A percentile compares a stretch with the other conserved stretches of the same genome.
phyloP scores from a whole-genome alignment of 2,113 vertebrate genomes.

The Indri indri region DNA sequence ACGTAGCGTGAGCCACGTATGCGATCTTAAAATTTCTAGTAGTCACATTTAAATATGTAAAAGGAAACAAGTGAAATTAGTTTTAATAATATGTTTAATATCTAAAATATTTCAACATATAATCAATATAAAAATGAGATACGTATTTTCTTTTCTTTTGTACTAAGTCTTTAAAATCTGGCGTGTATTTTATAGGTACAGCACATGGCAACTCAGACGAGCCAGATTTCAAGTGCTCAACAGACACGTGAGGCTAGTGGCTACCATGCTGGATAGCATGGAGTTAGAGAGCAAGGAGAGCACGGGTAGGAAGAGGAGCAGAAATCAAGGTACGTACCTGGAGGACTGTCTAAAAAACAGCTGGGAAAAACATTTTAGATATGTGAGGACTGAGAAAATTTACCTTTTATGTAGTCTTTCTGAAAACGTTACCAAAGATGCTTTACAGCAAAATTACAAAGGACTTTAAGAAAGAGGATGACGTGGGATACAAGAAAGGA shows the following conservation, averaged over 20 bases:
- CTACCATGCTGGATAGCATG: background rate
- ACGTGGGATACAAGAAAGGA: background rate
- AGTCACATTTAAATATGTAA: background rate
- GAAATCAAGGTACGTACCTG: background rate
- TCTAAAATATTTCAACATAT: constrained; percentile 22
- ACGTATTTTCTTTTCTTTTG: background rate
- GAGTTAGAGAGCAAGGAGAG: background rate
- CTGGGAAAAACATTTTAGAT: background rate
- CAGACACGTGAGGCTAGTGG: background rate
- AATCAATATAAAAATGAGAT: background rate
- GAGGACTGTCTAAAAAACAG: background rate
- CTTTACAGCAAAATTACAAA: background rate
- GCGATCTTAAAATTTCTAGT: background rate
- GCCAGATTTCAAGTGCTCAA: background rate
- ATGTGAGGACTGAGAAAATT: background rate
- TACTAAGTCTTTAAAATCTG: background rate
- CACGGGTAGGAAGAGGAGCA: background rate
- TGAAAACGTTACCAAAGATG: background rate
- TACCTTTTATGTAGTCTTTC: background rate
- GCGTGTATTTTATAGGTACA: background rate
- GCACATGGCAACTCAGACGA: background rate
- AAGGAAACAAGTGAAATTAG: background rate
- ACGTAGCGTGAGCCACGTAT: background rate
- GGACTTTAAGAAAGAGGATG: background rate
- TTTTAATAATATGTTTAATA: background rate